A percentile compares a stretch with the other conserved stretches of the same genome.
These are phyloP conservation scores for Henricia sp. DNA, from an alignment of 53 echinoderm and acorn worm species.

Conservation along the genomic window DNA sequence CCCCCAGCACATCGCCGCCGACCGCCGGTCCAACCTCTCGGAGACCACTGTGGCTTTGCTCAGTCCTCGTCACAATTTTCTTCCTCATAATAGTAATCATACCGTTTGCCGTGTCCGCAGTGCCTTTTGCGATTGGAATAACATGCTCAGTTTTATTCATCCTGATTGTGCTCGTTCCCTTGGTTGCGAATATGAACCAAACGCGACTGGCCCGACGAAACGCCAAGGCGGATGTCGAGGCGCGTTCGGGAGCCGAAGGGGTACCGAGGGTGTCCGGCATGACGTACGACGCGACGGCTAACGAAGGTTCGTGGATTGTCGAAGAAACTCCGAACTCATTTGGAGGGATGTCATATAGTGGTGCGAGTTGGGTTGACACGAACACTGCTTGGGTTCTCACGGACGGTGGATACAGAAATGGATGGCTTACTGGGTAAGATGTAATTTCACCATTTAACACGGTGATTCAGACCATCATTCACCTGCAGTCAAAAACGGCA, in stretches of 20 bases:
- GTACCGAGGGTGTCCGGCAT: not conserved
- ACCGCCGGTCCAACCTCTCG: too few species aligned
- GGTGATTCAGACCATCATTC: not conserved
- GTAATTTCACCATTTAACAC: not conserved
- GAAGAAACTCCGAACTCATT: not conserved
- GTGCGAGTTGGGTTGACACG: not conserved
- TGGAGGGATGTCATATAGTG: not conserved
- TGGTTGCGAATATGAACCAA: not conserved
- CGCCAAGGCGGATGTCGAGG: conserved; percentile 4
- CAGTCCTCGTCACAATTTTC: not conserved
- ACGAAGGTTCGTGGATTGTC: not conserved
- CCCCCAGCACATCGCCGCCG: not conserved
- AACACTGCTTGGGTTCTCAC: not conserved
- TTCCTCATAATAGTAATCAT: not conserved
- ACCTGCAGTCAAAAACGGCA: not conserved
- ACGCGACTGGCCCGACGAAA: not conserved
- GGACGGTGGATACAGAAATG: not conserved
- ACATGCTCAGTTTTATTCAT: not conserved
- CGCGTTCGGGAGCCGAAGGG: not conserved
- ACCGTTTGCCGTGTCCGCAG: conserved; percentile 16
- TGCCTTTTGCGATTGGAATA: conserved; percentile 22
- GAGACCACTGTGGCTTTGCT: not conserved
- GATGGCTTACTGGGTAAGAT: not conserved
- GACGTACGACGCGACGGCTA: not conserved
- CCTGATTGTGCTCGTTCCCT: conserved; percentile 8